Base-by-base conservation (phyloP, 2,113 vertebrate genomes). In the Aptenodytes patagonicus region DNA sequence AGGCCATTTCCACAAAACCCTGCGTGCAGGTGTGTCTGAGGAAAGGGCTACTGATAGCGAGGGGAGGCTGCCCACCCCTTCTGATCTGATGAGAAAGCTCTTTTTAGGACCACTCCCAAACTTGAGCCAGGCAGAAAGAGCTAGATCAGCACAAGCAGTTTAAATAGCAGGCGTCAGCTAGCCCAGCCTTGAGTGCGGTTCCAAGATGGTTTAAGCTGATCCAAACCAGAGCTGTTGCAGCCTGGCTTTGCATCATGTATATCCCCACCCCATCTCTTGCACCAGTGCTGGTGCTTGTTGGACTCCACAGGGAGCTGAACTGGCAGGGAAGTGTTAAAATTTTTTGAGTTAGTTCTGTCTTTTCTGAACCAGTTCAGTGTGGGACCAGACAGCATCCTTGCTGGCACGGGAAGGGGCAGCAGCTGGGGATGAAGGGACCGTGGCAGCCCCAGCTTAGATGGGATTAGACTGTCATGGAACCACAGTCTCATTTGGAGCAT, bases 391-490 rank as follows among this genome's bases (percentile, higher is more conserved):
- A 82, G 51, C 77, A 55, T 57, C 57, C 31, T 71, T 36, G 24
- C 82, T 90, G 92, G 70, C 82, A n/a, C 1, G 1, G 47, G 75
- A 47, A 80, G 21, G n/a, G 49, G 66, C 66, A 88, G 82, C 91
- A 95, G 84, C 93, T 91, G 82, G 57, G 40, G 66, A 29, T 69
- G 47, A 57, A 80, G 82, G n/a, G 58, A 42, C 66, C 51, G 82
- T 2, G 9, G 71, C 66, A 83, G 51, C 66, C 84, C 36, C 66
- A 58, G 51, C 0, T 93, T 86, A 73, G 71, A 26, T 91, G 3
- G 6, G 92, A 94, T 96, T 95, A 96, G 54, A 10, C 40, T 72
- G 70, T 72, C 66, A 12, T 40, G 73, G 93, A 96, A 80, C 82
- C n/a, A 14, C 3, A 1, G 36, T 61, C 49, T 54, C 62, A 24